Evolutionary conservation across 2,113 vertebrate genomes (phyloP).

Genomic region (Ictidomys tridecemlineatus): DNA sequence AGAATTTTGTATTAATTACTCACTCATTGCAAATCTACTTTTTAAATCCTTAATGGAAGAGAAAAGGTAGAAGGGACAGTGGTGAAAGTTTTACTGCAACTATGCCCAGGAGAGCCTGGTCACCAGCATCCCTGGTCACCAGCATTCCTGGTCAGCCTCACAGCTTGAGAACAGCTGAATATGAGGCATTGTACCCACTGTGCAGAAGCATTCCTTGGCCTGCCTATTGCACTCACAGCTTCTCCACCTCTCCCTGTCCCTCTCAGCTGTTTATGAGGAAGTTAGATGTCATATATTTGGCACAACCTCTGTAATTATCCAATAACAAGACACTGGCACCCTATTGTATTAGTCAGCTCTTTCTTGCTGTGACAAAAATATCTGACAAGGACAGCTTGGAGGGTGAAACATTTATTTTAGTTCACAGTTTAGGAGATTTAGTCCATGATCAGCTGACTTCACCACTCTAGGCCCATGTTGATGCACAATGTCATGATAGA

Average conservation of each 20-base stretch:
- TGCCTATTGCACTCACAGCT: neutral
- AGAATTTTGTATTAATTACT: neutral
- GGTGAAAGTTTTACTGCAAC: neutral
- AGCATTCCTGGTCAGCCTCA: neutral
- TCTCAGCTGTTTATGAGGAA: neutral
- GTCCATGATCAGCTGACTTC: no score
- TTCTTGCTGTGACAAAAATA: no score
- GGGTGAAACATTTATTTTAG: no score
- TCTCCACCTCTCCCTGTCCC: neutral
- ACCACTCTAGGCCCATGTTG: no score
- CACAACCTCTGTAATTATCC: conserved; percentile 45
- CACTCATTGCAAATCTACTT: neutral
- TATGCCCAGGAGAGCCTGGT: neutral
- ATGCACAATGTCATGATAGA: no score
- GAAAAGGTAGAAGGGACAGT: neutral
- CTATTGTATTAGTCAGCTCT: neutral
- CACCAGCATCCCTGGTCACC: neutral
- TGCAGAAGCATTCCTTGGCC: neutral
- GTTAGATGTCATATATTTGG: conserved; percentile 16
- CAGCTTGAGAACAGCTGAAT: neutral
- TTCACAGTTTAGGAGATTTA: no score
- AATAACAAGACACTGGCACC: conserved; percentile 40
- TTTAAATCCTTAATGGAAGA: neutral
- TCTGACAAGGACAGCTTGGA: no score
- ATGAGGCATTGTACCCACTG: neutral